Base-by-base conservation (phyloP, 2,888 invertebrate genomes). In the Entomobrya multifasciata region DNA sequence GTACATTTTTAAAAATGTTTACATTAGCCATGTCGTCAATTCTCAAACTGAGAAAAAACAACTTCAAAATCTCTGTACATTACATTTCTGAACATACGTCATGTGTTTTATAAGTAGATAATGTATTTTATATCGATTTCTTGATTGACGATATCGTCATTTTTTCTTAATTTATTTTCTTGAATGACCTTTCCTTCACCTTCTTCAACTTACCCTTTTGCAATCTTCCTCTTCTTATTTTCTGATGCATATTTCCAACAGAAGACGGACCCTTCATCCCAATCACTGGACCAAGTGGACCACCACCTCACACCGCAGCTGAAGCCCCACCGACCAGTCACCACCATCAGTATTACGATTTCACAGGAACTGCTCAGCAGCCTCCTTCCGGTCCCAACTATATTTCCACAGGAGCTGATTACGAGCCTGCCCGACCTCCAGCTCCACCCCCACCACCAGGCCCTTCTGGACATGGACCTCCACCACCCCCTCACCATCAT, bases 351-450 rank as follows among this genome's bases (percentile, higher is more conserved):
- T 65, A 76, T 62, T 85, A 78, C 25, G 70, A 78, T 20, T 55
- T 77, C 4, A 62, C 76, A 10, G 83, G 76, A 6, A 36, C 30
- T 41, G 67, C 41, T 8, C 55, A 62, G 60, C 65, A 36, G n/a
- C 15, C 60, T 30, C 60, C 47, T 36, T 11, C 8, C n/a, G n/a
- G 25, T 30, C n/a, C 20, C 10, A 36, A 15, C 49, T 49, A 49
- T 13, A 3, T 4, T 49, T 15, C 49, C 15, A 22, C 22, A 13
- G 49, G 47, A 20, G 36, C 72, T 25, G 83, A 83, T 20, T 83
- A 83, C 17, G 76, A 77, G 44, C 83, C 83, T 15, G 83, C 83
- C 17, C 13, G 83, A 41, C 83, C 83, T 30, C 83, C 87, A 49
- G 78, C 87, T 13, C 65, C 82, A 8, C 41, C 60, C 25, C 83